These are phyloP conservation scores for Ia io DNA, from an alignment of 2,113 vertebrate species.

Conservation along the genomic window DNA sequence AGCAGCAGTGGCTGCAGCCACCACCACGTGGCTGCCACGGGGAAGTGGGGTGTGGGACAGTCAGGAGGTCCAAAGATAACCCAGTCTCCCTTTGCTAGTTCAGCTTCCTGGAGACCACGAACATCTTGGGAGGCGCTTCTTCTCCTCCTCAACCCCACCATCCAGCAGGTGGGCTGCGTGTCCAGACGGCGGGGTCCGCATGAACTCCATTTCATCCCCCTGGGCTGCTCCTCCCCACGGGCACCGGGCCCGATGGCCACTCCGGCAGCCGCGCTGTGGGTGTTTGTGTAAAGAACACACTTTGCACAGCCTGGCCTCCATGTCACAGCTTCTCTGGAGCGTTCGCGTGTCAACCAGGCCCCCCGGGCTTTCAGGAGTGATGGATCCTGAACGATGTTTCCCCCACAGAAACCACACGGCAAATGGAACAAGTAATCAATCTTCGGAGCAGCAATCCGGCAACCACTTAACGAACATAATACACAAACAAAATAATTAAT, in stretches of 20 bases:
- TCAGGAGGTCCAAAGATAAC: background rate
- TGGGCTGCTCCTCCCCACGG: constrained; percentile 18
- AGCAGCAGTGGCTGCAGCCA: background rate
- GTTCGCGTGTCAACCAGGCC: constrained; percentile 52
- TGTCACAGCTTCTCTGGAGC: constrained; percentile 34
- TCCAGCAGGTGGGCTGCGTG: background rate
- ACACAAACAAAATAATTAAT: constrained; percentile 85
- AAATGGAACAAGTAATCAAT: constrained; percentile 83
- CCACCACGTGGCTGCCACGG: fast-evolving
- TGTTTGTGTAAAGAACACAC: constrained; percentile 58
- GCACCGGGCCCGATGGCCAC: constrained; percentile 48
- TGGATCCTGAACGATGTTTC: constrained; percentile 77
- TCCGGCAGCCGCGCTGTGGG: background rate
- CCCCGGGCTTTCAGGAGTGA: constrained; percentile 72
- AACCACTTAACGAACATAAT: constrained; percentile 80
- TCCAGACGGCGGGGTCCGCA: background rate
- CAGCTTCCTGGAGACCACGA: background rate
- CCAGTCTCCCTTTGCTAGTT: background rate
- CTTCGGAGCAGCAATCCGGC: constrained; percentile 79
- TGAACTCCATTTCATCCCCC: constrained; percentile 61
- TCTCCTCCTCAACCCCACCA: background rate
- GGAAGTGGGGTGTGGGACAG: background rate
- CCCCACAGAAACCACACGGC: constrained; percentile 80
- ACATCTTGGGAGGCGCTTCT: background rate
- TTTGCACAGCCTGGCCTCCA: constrained; percentile 21